Evolutionary conservation across 2,797 vertebrate genomes (phyloP).

Genomic region (Antrozous pallidus): DNA sequence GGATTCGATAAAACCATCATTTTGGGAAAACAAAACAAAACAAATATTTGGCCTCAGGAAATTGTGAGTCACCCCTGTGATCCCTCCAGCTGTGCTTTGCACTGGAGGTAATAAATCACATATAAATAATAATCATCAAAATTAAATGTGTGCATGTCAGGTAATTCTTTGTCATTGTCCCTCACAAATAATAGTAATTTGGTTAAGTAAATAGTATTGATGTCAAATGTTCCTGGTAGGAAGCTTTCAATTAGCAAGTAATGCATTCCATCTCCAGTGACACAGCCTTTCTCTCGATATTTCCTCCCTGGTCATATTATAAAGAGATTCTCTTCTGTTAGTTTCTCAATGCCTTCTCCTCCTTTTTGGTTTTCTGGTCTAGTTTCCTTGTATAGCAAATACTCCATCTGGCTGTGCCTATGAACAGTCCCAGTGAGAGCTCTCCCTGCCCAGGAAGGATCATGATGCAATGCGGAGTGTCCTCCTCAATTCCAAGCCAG

Average conservation of each 20-base stretch:
- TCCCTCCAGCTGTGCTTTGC: conserved; percentile 74
- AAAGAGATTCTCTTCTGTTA: not conserved
- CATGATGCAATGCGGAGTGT: accelerated
- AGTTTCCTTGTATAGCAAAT: not conserved
- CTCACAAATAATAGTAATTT: conserved; percentile 74
- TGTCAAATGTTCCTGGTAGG: conserved; percentile 52
- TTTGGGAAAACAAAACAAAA: conserved; percentile 75
- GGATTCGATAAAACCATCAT: conserved; percentile 68
- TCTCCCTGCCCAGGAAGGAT: not conserved
- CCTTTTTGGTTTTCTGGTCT: not conserved
- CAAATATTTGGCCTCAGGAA: conserved; percentile 65
- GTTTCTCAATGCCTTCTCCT: not conserved
- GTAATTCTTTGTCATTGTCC: conserved; percentile 62
- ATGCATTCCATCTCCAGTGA: conserved; percentile 57
- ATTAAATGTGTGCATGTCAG: conserved; percentile 66
- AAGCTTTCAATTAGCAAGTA: conserved; percentile 62
- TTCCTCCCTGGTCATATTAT: conserved; percentile 29
- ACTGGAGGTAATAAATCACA: conserved; percentile 64
- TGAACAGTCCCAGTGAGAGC: accelerated
- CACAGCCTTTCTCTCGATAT: not conserved
- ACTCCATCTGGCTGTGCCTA: not conserved
- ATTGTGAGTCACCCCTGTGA: conserved; percentile 59
- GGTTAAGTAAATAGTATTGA: conserved; percentile 59
- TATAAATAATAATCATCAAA: conserved; percentile 77
- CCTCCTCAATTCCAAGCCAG: not conserved